A percentile compares a stretch with the other conserved stretches of the same genome.
phyloP scores from a whole-genome alignment of 53 echinoderm and acorn worm species.

The Apostichopus leukothele region DNA sequence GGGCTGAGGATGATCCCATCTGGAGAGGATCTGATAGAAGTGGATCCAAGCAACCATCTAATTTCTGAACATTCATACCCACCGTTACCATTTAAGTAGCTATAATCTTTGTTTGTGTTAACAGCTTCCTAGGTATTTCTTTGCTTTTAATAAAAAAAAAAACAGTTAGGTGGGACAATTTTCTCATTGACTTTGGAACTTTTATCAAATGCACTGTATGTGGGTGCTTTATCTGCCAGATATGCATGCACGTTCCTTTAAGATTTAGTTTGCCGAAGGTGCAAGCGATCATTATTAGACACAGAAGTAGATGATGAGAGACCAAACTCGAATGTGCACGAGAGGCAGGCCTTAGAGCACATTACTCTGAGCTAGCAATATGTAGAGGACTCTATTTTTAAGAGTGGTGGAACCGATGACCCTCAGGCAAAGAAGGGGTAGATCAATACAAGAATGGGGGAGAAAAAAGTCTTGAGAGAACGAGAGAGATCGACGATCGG shows the following conservation, averaged over 20 bases:
- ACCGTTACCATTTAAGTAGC: too few species aligned
- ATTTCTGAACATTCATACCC: too few species aligned
- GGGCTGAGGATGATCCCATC: too few species aligned
- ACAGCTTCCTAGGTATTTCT: too few species aligned
- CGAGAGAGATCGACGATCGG: neutral
- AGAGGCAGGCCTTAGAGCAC: neutral
- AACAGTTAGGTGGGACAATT: too few species aligned
- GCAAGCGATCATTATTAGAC: neutral
- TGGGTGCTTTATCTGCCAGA: neutral
- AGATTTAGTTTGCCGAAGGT: neutral
- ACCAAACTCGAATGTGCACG: neutral
- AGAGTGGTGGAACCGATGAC: neutral
- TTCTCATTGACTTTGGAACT: too few species aligned
- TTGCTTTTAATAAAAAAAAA: too few species aligned
- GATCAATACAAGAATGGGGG: neutral
- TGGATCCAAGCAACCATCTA: too few species aligned
- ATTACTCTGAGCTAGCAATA: neutral
- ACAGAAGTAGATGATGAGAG: neutral
- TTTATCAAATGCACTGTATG: too few species aligned
- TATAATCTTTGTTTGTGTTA: too few species aligned
- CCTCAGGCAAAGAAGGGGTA: neutral
- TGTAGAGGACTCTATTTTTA: neutral
- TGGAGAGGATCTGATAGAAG: too few species aligned
- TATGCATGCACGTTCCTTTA: neutral
- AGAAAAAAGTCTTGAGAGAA: neutral